phyloP scores from a whole-genome alignment of 2,113 vertebrate genomes.

The Vulpes ferrilata region DNA sequence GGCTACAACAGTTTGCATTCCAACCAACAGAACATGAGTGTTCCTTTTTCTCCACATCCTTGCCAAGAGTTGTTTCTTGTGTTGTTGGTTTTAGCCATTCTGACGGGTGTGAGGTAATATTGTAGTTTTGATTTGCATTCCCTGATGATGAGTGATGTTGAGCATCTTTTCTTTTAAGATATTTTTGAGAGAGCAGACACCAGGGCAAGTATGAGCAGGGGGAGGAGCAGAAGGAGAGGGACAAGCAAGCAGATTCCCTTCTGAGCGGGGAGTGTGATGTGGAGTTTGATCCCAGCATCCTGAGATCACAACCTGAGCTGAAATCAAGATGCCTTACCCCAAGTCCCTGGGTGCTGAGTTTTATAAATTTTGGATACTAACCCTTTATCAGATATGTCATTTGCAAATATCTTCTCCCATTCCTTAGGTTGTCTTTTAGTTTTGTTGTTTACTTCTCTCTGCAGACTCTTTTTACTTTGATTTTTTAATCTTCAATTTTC shows the following conservation, averaged over 20 bases:
- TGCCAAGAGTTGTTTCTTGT: background rate
- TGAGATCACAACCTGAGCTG: background rate
- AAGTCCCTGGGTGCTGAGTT: background rate
- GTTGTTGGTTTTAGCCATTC: background rate
- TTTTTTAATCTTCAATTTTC: conserved; percentile 17
- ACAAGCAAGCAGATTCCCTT: background rate
- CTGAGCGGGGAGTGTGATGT: background rate
- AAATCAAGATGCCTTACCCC: background rate
- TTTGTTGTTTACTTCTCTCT: background rate
- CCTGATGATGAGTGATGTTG: background rate
- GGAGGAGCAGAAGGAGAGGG: background rate
- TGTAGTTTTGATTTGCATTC: background rate
- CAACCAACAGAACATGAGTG: background rate
- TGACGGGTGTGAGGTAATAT: background rate
- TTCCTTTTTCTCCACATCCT: background rate
- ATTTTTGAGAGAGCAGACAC: background rate
- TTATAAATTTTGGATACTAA: background rate
- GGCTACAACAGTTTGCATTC: background rate
- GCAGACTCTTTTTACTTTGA: background rate
- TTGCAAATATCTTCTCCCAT: background rate
- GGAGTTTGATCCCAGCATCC: background rate
- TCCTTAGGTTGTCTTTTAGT: background rate
- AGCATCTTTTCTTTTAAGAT: background rate
- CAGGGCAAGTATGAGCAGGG: background rate
- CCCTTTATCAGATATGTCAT: background rate